Evolutionary conservation across 2,888 invertebrate genomes (phyloP).

Genomic region (Agonum fuliginosum): DNA sequence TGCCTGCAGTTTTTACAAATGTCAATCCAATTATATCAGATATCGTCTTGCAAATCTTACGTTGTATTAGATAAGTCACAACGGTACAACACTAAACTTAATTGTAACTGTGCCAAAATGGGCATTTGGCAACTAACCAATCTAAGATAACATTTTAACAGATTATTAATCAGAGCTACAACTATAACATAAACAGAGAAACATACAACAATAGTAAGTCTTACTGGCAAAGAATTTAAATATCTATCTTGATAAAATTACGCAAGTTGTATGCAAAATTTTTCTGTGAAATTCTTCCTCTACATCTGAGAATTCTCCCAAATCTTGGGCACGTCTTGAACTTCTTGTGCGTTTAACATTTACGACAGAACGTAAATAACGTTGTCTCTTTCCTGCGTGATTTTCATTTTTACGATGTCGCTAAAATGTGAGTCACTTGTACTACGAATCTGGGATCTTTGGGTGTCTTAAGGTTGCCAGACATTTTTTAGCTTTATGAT

Average conservation of each 20-base stretch:
- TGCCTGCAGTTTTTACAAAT: background rate
- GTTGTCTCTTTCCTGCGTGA: background rate
- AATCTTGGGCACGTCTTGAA: background rate
- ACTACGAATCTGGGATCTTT: background rate
- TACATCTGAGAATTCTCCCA: background rate
- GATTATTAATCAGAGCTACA: background rate
- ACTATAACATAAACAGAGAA: too few species aligned
- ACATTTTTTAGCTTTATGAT: too few species aligned
- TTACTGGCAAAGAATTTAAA: too few species aligned
- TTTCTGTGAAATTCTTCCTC: background rate
- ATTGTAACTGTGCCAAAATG: constrained; percentile 22
- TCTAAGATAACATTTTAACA: constrained; percentile 14
- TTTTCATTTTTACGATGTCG: background rate
- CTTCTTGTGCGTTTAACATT: background rate
- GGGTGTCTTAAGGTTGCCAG: too few species aligned
- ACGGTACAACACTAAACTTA: background rate
- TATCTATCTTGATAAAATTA: background rate
- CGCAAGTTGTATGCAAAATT: background rate
- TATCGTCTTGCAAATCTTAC: background rate
- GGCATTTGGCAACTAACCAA: background rate
- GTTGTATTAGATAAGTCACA: background rate
- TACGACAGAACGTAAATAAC: background rate
- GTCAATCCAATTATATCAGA: background rate
- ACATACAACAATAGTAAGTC: too few species aligned
- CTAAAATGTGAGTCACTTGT: background rate